A percentile compares a stretch with the other conserved stretches of the same genome.
Evolutionary conservation across 2,797 vertebrate genomes (phyloP).

Genomic region (Natrix natrix): DNA sequence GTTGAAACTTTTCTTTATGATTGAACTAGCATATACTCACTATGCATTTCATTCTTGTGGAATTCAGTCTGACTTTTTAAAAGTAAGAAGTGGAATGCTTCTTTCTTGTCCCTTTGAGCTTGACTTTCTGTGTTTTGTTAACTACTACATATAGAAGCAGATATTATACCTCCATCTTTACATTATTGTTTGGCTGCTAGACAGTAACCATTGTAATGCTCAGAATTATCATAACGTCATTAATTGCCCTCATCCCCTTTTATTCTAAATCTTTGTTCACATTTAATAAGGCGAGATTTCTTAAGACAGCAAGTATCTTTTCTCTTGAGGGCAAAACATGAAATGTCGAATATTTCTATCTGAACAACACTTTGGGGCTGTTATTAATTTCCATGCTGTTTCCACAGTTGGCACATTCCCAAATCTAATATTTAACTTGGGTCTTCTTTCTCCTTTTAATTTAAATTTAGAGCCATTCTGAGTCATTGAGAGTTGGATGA

Average conservation of each 20-base stretch:
- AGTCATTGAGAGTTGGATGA: background rate
- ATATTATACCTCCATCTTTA: background rate
- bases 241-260: constrained; percentile 10
- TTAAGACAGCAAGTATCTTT: background rate
- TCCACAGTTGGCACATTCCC: background rate
- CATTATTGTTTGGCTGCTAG: constrained; percentile 30
- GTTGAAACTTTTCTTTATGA: constrained; percentile 40
- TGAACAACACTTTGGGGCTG: background rate
- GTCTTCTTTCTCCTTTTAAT: background rate
- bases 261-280: background rate
- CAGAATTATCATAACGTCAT: constrained; percentile 12
- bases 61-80: constrained; percentile 5
- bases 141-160: constrained; percentile 17
- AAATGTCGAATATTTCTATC: background rate
- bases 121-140: constrained; percentile 24
- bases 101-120: constrained; percentile 25
- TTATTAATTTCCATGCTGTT: background rate
- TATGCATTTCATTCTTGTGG: background rate
- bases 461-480: background rate
- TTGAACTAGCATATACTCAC: constrained; percentile 36
- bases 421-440: background rate
- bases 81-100: constrained; percentile 32
- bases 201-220: constrained; percentile 34
- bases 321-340: background rate
- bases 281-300: background rate